Base-by-base conservation (phyloP, 92 coral and sea anemone species). In the Hydrozoanthus gracilis region DNA sequence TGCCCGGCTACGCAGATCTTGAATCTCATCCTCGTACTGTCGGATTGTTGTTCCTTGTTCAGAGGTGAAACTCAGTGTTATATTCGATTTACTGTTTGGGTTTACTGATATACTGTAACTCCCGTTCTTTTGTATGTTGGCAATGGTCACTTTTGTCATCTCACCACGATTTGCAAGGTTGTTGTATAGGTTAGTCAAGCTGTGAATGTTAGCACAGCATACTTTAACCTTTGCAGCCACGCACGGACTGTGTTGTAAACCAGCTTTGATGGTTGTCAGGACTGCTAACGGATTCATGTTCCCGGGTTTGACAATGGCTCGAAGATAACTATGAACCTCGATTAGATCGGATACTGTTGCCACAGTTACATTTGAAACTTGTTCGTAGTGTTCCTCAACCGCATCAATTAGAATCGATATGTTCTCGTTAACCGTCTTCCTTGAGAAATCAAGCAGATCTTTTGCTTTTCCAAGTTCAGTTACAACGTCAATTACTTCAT, bases 341-440 rank as follows among this genome's bases (percentile, higher is more conserved):
- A 96, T 96, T 47, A 96, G 95, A 73, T 96, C 92, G 4, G 99
- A 96, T 58, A 96, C 99, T 1, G 87, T 89, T 17, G 99, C 90
- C 76, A 92, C 99, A 8, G 96, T 94, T 48, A 96, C 95, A 73
- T 27, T 27, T 27, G 39, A 8, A 49, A 92, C 92, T 70, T 95
- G 98, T 64, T 96, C 99, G 4, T 98, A 96, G 83, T 93, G 99
- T 78, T 96, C 99, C 71, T 96, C 99, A 2, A 96, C 99, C 60
- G 98, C 99, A 78, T 96, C 99, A 39, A 96, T 89, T 27, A 96
- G 90, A 61, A 95, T 89, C 1, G 91, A 89, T 44, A 96, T 96
- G 91, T 96, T 95, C 80, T 96, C 99, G 65, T 91, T 92, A 2
- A 95, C 97, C 16, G 95, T 91, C 85, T 93, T 90, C 69, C 83